Evolutionary conservation across 2,113 vertebrate genomes (phyloP).

Genomic region (Nyctibius bracteatus): DNA sequence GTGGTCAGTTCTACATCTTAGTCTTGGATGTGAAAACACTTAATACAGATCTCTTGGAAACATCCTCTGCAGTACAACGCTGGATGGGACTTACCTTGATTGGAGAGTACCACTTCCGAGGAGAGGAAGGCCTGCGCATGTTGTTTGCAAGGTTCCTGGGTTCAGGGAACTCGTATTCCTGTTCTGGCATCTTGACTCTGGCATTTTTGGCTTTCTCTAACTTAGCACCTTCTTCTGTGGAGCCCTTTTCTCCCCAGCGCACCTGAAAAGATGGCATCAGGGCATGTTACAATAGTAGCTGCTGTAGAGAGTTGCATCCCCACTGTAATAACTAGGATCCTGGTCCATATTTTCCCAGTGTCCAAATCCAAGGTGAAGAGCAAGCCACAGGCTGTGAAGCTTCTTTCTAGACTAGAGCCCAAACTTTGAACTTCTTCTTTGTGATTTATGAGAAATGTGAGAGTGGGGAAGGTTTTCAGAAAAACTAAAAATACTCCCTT

Average conservation of each 20-base stretch:
- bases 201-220: constrained; percentile 97
- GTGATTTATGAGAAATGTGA: neutral
- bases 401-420: neutral
- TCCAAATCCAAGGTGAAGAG: neutral
- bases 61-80: accelerated
- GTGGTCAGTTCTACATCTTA: neutral
- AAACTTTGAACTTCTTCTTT: neutral
- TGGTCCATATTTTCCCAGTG: accelerated
- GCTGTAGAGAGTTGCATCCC: neutral
- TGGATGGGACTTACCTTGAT: constrained; percentile 82
- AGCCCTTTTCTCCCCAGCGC: constrained; percentile 96
- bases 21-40: neutral
- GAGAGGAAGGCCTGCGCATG: constrained; percentile 78
- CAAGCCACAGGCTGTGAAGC: neutral
- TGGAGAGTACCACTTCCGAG: constrained; percentile 93
- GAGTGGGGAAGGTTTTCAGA: neutral
- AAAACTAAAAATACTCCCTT: neutral
- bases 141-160: constrained; percentile 82
- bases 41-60: neutral
- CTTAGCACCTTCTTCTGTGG: constrained; percentile 96
- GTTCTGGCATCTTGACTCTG: constrained; percentile 94
- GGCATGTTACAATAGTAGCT: neutral
- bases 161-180: constrained; percentile 82
- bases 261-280: constrained; percentile 73
- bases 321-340: neutral